Conservation (phyloP, 2,888 invertebrate genomes). For the Metalampra italica region DNA sequence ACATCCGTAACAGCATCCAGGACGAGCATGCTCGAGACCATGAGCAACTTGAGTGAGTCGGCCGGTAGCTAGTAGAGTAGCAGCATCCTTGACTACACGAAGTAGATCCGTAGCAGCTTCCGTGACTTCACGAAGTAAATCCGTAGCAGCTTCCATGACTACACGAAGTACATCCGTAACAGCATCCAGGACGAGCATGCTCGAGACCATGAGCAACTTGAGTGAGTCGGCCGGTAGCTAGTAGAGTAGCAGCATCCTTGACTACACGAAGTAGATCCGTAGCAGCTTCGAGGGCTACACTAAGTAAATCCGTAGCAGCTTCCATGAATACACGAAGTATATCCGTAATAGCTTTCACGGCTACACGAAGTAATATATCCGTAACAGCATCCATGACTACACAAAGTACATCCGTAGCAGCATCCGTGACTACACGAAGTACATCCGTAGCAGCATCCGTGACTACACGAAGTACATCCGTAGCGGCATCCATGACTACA, state of each 20-base stretch:
- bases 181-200: too few relatives aligned
- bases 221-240: slow-evolving; percentile 37
- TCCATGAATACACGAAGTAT: slow-evolving; percentile 82
- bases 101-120: too few relatives aligned
- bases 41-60: slow-evolving; percentile 72
- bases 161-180: too few relatives aligned
- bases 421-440: too few relatives aligned
- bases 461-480: slow-evolving; percentile 84
- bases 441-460: too few relatives aligned
- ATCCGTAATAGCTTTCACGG: too few relatives aligned
- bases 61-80: background rate
- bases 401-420: too few relatives aligned
- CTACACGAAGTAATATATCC: too few relatives aligned
- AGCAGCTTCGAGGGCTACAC: slow-evolving; percentile 80
- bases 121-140: slow-evolving; percentile 73
- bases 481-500: slow-evolving; percentile 86
- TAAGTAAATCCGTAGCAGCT: slow-evolving; percentile 82
- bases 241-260: too few relatives aligned
- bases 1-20: slow-evolving; percentile 84
- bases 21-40: slow-evolving; percentile 86
- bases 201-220: slow-evolving; percentile 81
- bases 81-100: too few relatives aligned
- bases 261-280: too few relatives aligned
- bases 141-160: too few relatives aligned
- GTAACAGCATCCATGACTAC: slow-evolving; percentile 84